Evolutionary conservation across 2,888 invertebrate genomes (phyloP).

Genomic region (Tetramorium bicarinatum): DNA sequence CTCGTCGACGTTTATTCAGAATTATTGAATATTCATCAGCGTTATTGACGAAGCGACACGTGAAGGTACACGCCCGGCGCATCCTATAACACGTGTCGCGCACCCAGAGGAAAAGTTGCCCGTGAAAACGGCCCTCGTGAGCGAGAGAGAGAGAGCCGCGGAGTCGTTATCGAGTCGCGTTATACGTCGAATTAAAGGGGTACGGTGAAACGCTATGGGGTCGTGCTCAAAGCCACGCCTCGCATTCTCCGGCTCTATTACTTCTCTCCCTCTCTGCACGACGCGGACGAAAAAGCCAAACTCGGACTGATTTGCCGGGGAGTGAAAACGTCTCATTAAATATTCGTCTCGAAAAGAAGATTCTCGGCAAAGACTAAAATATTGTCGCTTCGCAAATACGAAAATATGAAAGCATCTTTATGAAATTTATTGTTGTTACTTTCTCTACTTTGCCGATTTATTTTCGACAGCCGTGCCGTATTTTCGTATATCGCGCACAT

Average conservation of each 20-base stretch:
- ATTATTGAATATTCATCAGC: slow-evolving; percentile 18
- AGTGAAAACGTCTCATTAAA: slow-evolving; percentile 49
- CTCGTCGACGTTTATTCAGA: not conserved
- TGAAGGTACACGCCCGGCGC: not conserved
- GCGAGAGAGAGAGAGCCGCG: slow-evolving; percentile 55
- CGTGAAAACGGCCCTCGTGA: slow-evolving; percentile 66
- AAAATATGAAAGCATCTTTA: not conserved
- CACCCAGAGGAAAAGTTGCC: slow-evolving; percentile 50
- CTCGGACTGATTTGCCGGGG: slow-evolving; percentile 57
- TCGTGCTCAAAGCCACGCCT: slow-evolving; percentile 82
- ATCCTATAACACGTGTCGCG: not conserved
- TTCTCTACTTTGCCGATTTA: not conserved
- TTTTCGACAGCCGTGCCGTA: not conserved
- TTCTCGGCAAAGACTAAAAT: not conserved
- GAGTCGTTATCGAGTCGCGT: slow-evolving; percentile 77
- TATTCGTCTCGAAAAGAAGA: not conserved
- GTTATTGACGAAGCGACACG: slow-evolving; percentile 26
- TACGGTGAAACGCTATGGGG: slow-evolving; percentile 80
- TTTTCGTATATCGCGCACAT: not conserved
- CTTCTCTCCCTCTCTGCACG: slow-evolving; percentile 52
- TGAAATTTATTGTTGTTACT: not conserved
- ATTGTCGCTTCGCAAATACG: not conserved
- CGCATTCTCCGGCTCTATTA: slow-evolving; percentile 64
- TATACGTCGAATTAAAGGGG: slow-evolving; percentile 80
- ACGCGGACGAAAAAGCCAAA: slow-evolving; percentile 56